Base-by-base conservation (phyloP, 2,113 vertebrate species). In the Mesitornis unicolor region DNA sequence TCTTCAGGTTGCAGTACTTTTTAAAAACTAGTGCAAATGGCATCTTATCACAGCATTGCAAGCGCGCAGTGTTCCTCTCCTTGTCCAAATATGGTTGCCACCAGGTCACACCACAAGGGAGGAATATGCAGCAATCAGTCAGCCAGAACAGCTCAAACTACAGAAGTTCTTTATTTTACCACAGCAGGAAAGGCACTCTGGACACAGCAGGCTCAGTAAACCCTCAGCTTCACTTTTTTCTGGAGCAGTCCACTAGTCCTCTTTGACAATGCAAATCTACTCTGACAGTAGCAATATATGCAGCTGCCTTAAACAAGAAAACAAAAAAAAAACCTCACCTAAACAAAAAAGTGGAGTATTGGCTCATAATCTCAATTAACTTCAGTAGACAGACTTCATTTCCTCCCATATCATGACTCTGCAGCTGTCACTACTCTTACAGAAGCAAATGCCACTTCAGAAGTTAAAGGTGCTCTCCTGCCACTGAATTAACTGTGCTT, bases 11-110 rank as follows among this genome's bases (percentile, higher is more conserved):
- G 97, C 97, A 98, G 97, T 96, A 98, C 94, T 98, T 97, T 63
- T 65, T 80, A 96, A 95, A 97, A 97, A 97, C 97, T 98, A 98
- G 98, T 98, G 98, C 98, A 98, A 98, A 98, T 97, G 94, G 94
- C 89, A 97, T 97, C 97, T 96, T 95, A 97, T 98, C 96, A 98
- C 97, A 98, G 97, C 98, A 97, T 98, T 97, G 94, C 96, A 98
- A 98, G 96, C 92, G 82, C 93, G 96, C 97, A 96, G 87, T 84
- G 88, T 95, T 96, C 96, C 98, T 97, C 97, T 95, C 95, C 94
- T 94, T 95, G 89, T 92, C 91, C 86, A 86, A 94, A 94, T 43
- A 75, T 21, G 77, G 95, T 89, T 92, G 93, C 91, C 90, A 78
- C 95, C 76, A 81, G 83, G 96, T 96, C 90, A 96, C 67, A 97